These are phyloP conservation scores for Hemiscyllium ocellatum DNA, from an alignment of 2,113 vertebrate species.

Conservation along the genomic window DNA sequence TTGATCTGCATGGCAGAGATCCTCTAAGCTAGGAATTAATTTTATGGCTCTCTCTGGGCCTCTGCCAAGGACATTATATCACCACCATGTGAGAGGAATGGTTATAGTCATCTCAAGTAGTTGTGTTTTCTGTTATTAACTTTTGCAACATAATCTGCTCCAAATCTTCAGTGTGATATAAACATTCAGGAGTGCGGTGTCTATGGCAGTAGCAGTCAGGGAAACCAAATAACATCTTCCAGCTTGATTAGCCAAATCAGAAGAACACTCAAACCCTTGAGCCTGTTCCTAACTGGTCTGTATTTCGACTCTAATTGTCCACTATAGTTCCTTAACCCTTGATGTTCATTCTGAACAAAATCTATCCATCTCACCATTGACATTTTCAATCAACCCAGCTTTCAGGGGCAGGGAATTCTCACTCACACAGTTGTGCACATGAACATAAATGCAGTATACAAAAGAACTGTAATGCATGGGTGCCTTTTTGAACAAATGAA, in stretches of 20 bases:
- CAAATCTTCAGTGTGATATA: not conserved
- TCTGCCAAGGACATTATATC: not conserved
- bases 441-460: too few species aligned
- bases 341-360: not conserved
- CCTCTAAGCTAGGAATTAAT: not conserved
- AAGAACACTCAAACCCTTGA: not conserved
- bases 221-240: not conserved
- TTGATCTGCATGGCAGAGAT: not conserved
- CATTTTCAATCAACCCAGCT: too few species aligned
- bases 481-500: too few species aligned
- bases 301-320: not conserved
- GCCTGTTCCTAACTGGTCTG: not conserved
- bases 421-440: too few species aligned
- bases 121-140: not conserved
- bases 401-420: too few species aligned
- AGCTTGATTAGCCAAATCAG: not conserved
- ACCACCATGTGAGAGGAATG: not conserved
- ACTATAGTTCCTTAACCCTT: not conserved
- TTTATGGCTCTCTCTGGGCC: not conserved
- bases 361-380: too few species aligned
- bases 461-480: too few species aligned
- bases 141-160: not conserved
- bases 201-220: not conserved
- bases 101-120: constrained; percentile 9
- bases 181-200: not conserved